Base-by-base conservation (phyloP, 2,888 invertebrate species). In the Poecilobothrus nobilitatus region DNA sequence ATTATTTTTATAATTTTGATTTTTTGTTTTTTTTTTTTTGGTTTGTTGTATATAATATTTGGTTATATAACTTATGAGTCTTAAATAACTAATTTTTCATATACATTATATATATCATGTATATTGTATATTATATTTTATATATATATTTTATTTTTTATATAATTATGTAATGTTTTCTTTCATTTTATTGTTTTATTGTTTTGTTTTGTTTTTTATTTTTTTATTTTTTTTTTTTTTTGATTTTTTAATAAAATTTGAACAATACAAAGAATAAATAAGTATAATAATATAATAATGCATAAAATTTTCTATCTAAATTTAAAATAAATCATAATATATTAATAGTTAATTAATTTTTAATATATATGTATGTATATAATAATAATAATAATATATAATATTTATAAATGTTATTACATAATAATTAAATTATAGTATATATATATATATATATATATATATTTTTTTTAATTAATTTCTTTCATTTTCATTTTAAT, bases 191-290 rank as follows among this genome's bases (percentile, higher is more conserved):
- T 37, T 37, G 8, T 37, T 37, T 37, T 37, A 37, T 37, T 37
- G 37, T 37, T 34, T 34, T 34, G 5, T 7, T 34, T 34, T 34
- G 8, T 34, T 34, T 34, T 7, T 34, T 34, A 7, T 34, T 34
- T 34, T 7, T 34, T 7, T 7, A 37, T 37, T 37, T 37, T 37
- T 8, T 8, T 8, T 37, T 37, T 37, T 37, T 37, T 37, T 37
- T 37, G 7, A 12, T 53, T n/a, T 53, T 53, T 53, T 18, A 53
- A 53, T 53, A 53, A 53, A 53, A 53, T 53, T 53, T 53, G 53
- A 53, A 53, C 53, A 53, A 53, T 53, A 53, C 53, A 53, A 53
- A 53, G 53, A 53, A 53, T 53, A 53, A 53, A 53, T 53, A 53
- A 53, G 53, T 53, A 53, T 6, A 18, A 12, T 53, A 41, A 41